phyloP scores from a whole-genome alignment of 1,140 invertebrate species.

The Potamilus streckersoni region DNA sequence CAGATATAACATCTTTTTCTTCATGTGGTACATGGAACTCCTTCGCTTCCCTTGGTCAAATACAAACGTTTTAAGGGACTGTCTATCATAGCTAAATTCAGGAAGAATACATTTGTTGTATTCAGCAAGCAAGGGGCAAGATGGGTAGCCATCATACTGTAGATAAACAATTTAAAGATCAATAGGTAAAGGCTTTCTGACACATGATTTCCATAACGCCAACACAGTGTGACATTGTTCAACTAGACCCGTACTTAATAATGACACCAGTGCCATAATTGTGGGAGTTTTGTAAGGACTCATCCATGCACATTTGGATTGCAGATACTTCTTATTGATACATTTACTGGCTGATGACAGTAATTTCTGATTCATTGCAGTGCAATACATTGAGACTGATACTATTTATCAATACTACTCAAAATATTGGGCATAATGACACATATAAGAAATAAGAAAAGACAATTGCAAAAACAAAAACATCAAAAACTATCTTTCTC shows the following conservation, averaged over 20 bases:
- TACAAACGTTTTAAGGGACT: conserved; percentile 93
- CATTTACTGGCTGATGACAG: conserved; percentile 85
- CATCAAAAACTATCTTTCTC: no score
- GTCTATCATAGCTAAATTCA: conserved; percentile 91
- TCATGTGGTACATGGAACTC: conserved; percentile 84
- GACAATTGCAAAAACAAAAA: no score
- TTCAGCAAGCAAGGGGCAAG: conserved; percentile 93
- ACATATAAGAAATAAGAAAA: no score
- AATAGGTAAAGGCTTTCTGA: no score
- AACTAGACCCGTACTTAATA: no score
- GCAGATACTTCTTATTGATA: conserved; percentile 55
- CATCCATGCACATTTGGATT: neutral
- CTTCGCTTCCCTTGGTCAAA: conserved; percentile 88
- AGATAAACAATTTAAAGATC: conserved; percentile 9
- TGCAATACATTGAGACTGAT: no score
- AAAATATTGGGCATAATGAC: no score
- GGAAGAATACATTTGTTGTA: conserved; percentile 87
- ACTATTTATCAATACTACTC: no score
- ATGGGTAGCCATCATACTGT: conserved; percentile 94
- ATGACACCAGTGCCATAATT: neutral
- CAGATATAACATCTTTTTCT: conserved; percentile 87
- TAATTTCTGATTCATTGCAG: conserved; percentile 68
- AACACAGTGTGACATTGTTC: no score
- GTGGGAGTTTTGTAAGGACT: no score
- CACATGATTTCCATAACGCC: neutral